Conservation (phyloP, 2,888 invertebrate genomes). For the Hedya salicella region DNA sequence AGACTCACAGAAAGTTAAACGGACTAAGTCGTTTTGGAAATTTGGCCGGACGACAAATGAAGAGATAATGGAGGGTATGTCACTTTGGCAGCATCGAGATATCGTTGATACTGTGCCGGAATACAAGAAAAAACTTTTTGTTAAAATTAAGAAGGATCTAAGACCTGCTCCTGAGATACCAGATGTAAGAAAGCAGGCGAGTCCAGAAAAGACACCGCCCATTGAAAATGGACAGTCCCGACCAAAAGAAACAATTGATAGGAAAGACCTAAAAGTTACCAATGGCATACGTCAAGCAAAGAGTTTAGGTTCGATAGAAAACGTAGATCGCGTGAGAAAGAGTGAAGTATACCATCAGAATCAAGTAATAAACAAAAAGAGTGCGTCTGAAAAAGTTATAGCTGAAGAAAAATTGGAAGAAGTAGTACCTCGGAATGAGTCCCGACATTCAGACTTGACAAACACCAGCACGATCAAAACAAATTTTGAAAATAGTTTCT, state of each 20-base stretch:
- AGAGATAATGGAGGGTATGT: slow-evolving; percentile 94
- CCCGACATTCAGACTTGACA: slow-evolving; percentile 78
- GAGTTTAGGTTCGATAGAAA: slow-evolving; percentile 79
- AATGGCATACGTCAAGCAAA: slow-evolving; percentile 79
- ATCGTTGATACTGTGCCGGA: slow-evolving; percentile 89
- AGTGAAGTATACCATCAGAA: slow-evolving; percentile 65
- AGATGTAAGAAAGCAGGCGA: slow-evolving; percentile 62
- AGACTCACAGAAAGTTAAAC: slow-evolving; percentile 88
- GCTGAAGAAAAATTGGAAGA: slow-evolving; percentile 77
- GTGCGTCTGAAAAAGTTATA: slow-evolving; percentile 76
- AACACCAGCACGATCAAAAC: slow-evolving; percentile 83
- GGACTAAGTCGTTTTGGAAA: slow-evolving; percentile 94
- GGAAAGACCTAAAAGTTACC: slow-evolving; percentile 73
- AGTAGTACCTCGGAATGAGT: slow-evolving; percentile 73
- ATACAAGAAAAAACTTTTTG: slow-evolving; percentile 79
- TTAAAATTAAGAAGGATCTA: slow-evolving; percentile 76
- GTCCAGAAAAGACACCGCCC: slow-evolving; percentile 61
- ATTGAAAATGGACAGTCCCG: slow-evolving; percentile 63
- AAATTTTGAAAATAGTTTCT: slow-evolving; percentile 87
- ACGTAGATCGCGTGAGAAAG: slow-evolving; percentile 68
- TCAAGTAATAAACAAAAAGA: slow-evolving; percentile 72
- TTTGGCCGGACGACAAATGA: slow-evolving; percentile 89
- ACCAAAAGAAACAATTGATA: slow-evolving; percentile 77
- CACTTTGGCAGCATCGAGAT: slow-evolving; percentile 93
- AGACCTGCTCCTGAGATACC: slow-evolving; percentile 76